Evolutionary conservation across 2,797 vertebrate genomes (phyloP).

Genomic region (Erethizon dorsatum): DNA sequence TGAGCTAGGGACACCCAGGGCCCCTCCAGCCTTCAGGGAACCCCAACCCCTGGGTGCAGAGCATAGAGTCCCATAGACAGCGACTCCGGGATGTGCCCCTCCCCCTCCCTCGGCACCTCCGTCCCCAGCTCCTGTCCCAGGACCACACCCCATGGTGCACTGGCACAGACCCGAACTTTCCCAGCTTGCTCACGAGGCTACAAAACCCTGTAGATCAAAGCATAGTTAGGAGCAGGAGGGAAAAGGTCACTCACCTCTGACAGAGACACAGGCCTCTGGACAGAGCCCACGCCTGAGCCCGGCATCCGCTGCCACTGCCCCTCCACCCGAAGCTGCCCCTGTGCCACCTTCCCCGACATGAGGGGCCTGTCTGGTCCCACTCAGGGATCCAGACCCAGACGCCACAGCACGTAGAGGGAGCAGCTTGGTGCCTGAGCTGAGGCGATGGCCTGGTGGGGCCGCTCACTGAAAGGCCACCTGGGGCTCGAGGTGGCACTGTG

Average conservation of each 20-base stretch:
- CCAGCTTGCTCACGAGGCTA: not conserved
- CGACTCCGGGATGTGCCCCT: not conserved
- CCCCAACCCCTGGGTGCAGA: not conserved
- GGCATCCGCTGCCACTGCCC: too few species aligned
- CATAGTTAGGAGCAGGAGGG: not conserved
- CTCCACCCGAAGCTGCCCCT: not conserved
- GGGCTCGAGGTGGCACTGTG: not conserved
- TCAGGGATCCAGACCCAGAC: not conserved
- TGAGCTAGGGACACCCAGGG: not conserved
- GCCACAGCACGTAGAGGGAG: not conserved
- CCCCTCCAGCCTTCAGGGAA: not conserved
- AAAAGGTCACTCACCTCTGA: not conserved
- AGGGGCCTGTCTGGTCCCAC: not conserved
- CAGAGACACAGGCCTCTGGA: not conserved
- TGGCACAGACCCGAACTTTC: not conserved
- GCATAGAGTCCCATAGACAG: not conserved
- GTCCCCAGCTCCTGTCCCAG: not conserved
- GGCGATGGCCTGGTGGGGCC: too few species aligned
- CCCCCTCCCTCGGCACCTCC: not conserved
- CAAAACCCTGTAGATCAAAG: not conserved
- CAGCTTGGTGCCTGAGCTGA: too few species aligned
- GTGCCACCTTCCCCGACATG: too few species aligned
- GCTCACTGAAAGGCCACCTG: rapidly evolving
- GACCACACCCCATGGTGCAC: not conserved
- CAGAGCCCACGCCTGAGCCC: not conserved